Evolutionary conservation across 2,797 vertebrate species (phyloP), one percentile per base, ranked within the genome.

Genomic region (Fistularia tabacaria): DNA sequence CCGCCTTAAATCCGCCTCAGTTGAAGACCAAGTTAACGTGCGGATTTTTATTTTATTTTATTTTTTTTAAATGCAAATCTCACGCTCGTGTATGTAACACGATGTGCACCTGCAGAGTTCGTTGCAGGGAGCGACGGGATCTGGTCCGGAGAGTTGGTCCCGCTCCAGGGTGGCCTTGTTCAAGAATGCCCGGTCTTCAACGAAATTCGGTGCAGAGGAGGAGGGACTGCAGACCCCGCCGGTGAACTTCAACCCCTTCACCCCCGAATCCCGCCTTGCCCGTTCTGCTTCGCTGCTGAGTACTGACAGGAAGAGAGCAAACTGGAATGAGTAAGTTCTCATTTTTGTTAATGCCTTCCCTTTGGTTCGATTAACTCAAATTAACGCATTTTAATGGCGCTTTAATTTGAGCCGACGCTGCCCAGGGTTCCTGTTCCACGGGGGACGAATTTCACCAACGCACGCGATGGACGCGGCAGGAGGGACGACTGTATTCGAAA

Each of bases 171-270:
- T 93, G 3, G 91, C 93, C 8, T 89, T 98, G 0, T 98, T 98
- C 75, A 94, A 92, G 89, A 95, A 93, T 74, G 88, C 84, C 63
- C 93, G 93, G 69, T 85, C 89, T 57, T 85, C 80, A 0, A 91
- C 83, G 49, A 95, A 92, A 83, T 63, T 85, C 1, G 25, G 72
- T 65, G 54, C 73, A 36, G 92, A 93, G 61, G 10, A n/a, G 56
- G 87, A 89, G 76, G 84, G 92, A 67, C 91, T 89, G 73, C 93
- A 89, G 71, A 92, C 92, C 7, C 96, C 95, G 14, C 89, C 90
- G 64, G 95, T 98, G 78, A 99, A 99, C 87, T 94, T 99, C 79
- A 99, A 99, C 89, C 97, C 97, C 12, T 99, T 99, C 85, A 99
- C 97, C 52, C 97, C 97, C 0, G 96, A 98, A 82, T 95, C 95